Evolutionary conservation across 2,888 invertebrate species (phyloP), one percentile per base, ranked within the genome.

Genomic region (Parapristionchus giblindavisi): DNA sequence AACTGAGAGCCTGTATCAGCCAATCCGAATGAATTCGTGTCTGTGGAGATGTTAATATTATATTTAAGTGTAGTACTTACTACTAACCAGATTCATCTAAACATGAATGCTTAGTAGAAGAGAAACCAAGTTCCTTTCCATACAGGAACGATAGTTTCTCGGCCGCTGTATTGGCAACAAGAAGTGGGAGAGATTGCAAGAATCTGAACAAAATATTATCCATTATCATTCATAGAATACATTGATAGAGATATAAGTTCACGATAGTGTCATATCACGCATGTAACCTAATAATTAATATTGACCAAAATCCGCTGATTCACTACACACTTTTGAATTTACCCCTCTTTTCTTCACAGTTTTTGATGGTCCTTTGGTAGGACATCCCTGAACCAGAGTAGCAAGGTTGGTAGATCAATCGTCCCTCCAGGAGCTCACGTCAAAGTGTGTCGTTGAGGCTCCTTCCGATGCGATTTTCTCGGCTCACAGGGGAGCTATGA

Each of bases 121-220:
- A 68, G 68, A 68, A 68, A 8, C 68, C 68, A n/a, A 68, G n/a
- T 24, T 17, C 51, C 36, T 68, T 51, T 5, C 68, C 68, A 68
- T 36, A 52, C 24, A 68, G 68, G 29, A 68, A 68, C 48, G 48
- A 11, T 0, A 68, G 68, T 52, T 52, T 32, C 34, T 68, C 68
- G 34, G 36, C 52, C 34, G 34, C 43, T 0, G 68, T 43, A 36
- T 68, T 68, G 8, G 40, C 68, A 1, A 68, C 68, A 2, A 68
- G 52, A 6, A 68, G 52, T 8, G 68, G 68, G 34, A 68, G 51
- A n/a, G 52, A 32, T n/a, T 68, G 34, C 24, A 68, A 52, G 24
- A 68, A 36, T 52, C 68, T 68, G 52, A 11, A 68, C 32, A 2
- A 63, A 3, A 54, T n/a, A n/a, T n/a, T 6, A 38, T 17, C 24